Evolutionary conservation across 2,797 vertebrate genomes (phyloP).

Genomic region (Eulemur rubriventer): DNA sequence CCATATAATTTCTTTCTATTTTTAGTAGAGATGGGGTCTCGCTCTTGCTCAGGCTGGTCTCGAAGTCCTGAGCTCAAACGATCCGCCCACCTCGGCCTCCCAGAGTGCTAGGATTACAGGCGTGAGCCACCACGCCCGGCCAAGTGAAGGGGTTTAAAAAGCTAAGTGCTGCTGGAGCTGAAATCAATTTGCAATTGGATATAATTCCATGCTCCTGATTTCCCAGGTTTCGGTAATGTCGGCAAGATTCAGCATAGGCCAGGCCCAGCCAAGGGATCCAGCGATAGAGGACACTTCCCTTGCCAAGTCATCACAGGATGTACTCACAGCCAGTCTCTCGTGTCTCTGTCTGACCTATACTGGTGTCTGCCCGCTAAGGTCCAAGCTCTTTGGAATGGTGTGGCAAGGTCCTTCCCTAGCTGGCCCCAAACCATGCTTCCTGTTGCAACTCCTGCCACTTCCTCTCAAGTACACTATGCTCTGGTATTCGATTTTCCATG

Average conservation of each 20-base stretch:
- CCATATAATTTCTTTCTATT: too few relatives aligned
- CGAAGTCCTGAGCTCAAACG: too few relatives aligned
- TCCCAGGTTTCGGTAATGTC: constrained; percentile 81
- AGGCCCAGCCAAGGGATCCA: constrained; percentile 31
- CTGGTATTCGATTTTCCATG: not conserved
- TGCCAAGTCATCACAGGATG: constrained; percentile 11
- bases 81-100: too few relatives aligned
- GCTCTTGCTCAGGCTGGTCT: too few relatives aligned
- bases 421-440: not conserved
- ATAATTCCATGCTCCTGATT: constrained; percentile 73
- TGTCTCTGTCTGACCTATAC: not conserved
- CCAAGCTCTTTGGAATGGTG: not conserved
- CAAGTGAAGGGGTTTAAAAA: constrained; percentile 76
- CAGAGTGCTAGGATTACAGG: too few relatives aligned
- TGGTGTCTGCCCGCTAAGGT: not conserved
- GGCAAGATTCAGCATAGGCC: constrained; percentile 69
- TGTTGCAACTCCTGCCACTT: not conserved
- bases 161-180: constrained; percentile 76
- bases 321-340: not conserved
- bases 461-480: not conserved
- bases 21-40: too few relatives aligned
- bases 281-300: constrained; percentile 35
- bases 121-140: too few relatives aligned
- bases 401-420: not conserved
- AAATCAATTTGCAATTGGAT: constrained; percentile 77